Evolutionary conservation across 2,888 invertebrate species (phyloP).

Genomic region (Pheosia gnoma): DNA sequence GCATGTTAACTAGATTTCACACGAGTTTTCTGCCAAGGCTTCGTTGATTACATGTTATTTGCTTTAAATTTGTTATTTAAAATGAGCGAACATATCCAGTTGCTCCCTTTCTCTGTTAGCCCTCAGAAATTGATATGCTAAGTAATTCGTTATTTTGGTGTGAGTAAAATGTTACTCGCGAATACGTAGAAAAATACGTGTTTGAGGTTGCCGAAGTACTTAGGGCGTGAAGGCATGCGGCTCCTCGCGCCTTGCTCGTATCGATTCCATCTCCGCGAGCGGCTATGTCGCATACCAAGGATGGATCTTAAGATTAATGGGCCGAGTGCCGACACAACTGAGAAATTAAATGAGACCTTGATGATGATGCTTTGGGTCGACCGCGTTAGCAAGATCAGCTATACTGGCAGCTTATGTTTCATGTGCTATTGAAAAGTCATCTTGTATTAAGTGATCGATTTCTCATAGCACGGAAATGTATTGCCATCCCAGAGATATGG

Average conservation of each 20-base stretch:
- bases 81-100: not conserved
- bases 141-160: not conserved
- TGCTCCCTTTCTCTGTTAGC: not conserved
- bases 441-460: no score
- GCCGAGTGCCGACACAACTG: slow-evolving; percentile 38
- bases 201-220: slow-evolving; percentile 42
- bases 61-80: not conserved
- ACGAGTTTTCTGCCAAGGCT: not conserved
- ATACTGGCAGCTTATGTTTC: no score
- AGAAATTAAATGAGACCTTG: slow-evolving; percentile 39
- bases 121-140: slow-evolving; percentile 1
- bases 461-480: no score
- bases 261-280: slow-evolving; percentile 68
- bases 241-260: slow-evolving; percentile 58
- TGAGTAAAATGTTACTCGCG: slow-evolving; percentile 15
- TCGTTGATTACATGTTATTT: not conserved
- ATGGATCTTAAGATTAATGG: slow-evolving; percentile 44
- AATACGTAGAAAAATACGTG: slow-evolving; percentile 31
- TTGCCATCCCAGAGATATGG: no score
- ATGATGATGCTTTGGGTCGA: not conserved
- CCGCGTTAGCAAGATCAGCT: not conserved
- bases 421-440: no score
- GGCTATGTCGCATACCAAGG: slow-evolving; percentile 63
- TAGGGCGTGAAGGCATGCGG: slow-evolving; percentile 70
- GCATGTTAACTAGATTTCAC: not conserved